Conservation (phyloP, 2,113 vertebrate genomes). For the Hippolais icterina region DNA sequence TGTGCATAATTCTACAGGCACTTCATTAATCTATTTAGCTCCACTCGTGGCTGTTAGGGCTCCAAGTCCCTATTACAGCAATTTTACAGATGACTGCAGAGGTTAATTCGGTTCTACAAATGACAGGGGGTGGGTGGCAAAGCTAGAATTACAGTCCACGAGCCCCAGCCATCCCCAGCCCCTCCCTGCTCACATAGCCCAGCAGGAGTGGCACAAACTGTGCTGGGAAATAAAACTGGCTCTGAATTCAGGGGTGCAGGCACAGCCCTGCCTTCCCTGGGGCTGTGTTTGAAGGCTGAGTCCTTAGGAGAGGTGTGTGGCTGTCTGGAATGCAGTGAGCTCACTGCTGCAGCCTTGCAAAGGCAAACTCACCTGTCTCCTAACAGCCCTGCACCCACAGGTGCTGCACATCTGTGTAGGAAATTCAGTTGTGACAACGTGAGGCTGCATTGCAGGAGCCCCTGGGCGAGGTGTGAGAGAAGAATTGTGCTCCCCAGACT, state of each 20-base stretch:
- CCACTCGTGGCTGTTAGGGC: not conserved
- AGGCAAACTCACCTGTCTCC: not conserved
- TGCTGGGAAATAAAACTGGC: not conserved
- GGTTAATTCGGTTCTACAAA: slow-evolving; percentile 50
- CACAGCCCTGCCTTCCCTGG: not conserved
- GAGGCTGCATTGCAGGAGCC: not conserved
- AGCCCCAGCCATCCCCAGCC: not conserved
- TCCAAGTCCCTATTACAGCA: not conserved
- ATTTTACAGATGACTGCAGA: slow-evolving; percentile 57
- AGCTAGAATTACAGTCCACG: not conserved
- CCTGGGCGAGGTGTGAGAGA: not conserved
- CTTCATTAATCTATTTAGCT: slow-evolving; percentile 39
- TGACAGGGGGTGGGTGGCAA: not conserved
- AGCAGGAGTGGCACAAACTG: not conserved
- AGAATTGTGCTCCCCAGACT: not conserved
- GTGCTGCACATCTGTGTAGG: not conserved
- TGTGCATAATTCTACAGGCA: not conserved
- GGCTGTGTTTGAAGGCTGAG: not conserved
- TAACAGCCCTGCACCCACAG: not conserved
- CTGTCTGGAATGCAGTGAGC: not conserved
- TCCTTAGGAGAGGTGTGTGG: not conserved
- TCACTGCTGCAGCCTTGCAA: not conserved
- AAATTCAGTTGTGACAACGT: not conserved
- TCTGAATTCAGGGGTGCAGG: not conserved
- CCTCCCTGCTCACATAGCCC: not conserved